A percentile compares a stretch with the other conserved stretches of the same genome.
These are phyloP conservation scores for Dasypolia templi DNA, from an alignment of 2,888 invertebrate species.

Conservation along the genomic window DNA sequence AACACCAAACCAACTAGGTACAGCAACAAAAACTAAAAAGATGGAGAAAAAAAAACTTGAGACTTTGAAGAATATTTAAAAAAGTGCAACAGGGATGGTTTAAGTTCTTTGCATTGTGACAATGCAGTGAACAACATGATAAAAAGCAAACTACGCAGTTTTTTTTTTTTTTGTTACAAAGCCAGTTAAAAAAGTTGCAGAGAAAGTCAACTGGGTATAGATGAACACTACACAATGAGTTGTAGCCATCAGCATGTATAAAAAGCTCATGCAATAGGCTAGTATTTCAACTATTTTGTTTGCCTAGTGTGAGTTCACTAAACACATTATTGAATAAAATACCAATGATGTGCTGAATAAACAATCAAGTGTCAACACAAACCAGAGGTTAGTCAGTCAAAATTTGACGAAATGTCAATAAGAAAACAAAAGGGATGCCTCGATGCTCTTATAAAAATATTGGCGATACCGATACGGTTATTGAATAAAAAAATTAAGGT, in stretches of 20 bases:
- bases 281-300: slow-evolving; percentile 11
- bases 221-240: slow-evolving; percentile 2
- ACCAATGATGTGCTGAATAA: slow-evolving; percentile 2
- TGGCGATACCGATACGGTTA: too few species aligned
- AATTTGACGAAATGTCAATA: slow-evolving; percentile 10
- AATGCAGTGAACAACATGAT: not conserved
- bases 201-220: not conserved
- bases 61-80: slow-evolving; percentile 8
- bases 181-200: not conserved
- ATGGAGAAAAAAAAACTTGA: slow-evolving; percentile 9
- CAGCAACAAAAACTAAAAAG: slow-evolving; percentile 14
- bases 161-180: slow-evolving; percentile 16
- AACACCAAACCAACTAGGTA: not conserved
- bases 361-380: slow-evolving; percentile 5
- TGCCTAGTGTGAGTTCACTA: slow-evolving; percentile 14
- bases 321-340: slow-evolving; percentile 3
- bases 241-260: slow-evolving; percentile 13
- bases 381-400: not conserved
- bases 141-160: slow-evolving; percentile 3
- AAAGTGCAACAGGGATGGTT: not conserved
- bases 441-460: too few species aligned
- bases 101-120: not conserved
- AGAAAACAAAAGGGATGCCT: too few species aligned
- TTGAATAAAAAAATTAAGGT: too few species aligned
- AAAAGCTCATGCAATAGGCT: slow-evolving; percentile 12